Base-by-base conservation (phyloP, 2,888 invertebrate species). In the Trypoxylon attenuatum region DNA sequence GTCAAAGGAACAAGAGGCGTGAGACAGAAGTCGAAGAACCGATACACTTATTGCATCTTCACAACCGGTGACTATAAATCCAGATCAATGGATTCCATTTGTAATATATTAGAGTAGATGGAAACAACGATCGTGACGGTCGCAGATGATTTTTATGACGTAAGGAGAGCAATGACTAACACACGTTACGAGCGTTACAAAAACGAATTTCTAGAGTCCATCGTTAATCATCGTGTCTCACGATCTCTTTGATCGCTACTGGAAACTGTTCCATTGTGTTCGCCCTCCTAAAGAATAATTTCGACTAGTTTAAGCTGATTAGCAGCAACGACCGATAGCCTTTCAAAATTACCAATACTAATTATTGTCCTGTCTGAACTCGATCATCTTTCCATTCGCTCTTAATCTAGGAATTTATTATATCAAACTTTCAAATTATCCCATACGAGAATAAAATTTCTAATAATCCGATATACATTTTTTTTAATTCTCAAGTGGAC, bases 21-120 rank as follows among this genome's bases (percentile, higher is more conserved):
- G 22, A 42, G 15, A 15, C 16, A 2, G 49, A 42, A 25, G 39
- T 52, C 64, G 47, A 61, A 46, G 62, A 66, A 57, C 19, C 49
- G 65, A 51, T 51, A 46, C 66, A 68, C 50, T 58, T 65, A 54
- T 57, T 43, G 69, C 58, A 68, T 66, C 69, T 70, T 71, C 70
- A 69, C 67, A 69, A 62, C 63, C 71, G 71, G 66, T 60, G 70
- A 71, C 58, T 62, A 72, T 47, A 63, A 56, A n/a, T n/a, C 41
- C 38, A 46, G 54, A 52, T 22, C 21, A 56, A 54, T 62, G 63
- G 66, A 69, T 78, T 76, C 66, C 70, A 77, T 72, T 69, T 82
- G 81, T 80, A 81, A 81, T 70, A 81, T 81, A 79, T 58, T 82
- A 81, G 77, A 63, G 60, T 79, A 72, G 71, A 50, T 71, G 62